A percentile compares a stretch with the other conserved stretches of the same genome.
phyloP scores from a whole-genome alignment of 2,113 vertebrate genomes.

The Clinocottus analis region DNA sequence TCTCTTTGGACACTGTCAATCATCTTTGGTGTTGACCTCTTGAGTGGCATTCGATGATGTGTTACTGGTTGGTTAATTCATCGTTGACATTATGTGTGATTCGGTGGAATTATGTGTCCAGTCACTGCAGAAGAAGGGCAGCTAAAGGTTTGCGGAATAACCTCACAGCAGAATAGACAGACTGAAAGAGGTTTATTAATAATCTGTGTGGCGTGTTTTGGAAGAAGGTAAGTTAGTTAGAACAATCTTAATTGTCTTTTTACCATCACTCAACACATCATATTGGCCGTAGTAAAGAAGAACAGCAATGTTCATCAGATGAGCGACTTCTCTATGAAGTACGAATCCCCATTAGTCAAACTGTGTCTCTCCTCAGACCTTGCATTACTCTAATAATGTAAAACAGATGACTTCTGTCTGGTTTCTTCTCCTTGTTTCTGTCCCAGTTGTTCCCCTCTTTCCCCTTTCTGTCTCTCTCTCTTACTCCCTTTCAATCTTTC shows the following conservation, averaged over 20 bases:
- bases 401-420: conserved; percentile 73
- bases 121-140: background rate
- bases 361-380: conserved; percentile 18
- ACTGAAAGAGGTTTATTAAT: background rate
- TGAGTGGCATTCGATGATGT: background rate
- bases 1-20: background rate
- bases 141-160: background rate
- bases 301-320: conserved; percentile 10
- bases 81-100: background rate
- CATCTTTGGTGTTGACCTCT: background rate
- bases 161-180: background rate
- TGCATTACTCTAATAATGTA: conserved; percentile 58
- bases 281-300: background rate
- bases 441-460: conserved; percentile 55
- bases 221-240: background rate
- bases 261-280: background rate
- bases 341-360: conserved; percentile 34
- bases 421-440: conserved; percentile 46
- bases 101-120: conserved; percentile 1
- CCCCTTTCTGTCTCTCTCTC: conserved; percentile 7
- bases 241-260: background rate
- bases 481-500: conserved; percentile 43
- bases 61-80: background rate
- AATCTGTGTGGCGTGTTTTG: background rate
- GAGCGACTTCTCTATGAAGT: conserved; percentile 23